Evolutionary conservation across 2,113 vertebrate genomes (phyloP).

Genomic region (Colistium nudipinnis): DNA sequence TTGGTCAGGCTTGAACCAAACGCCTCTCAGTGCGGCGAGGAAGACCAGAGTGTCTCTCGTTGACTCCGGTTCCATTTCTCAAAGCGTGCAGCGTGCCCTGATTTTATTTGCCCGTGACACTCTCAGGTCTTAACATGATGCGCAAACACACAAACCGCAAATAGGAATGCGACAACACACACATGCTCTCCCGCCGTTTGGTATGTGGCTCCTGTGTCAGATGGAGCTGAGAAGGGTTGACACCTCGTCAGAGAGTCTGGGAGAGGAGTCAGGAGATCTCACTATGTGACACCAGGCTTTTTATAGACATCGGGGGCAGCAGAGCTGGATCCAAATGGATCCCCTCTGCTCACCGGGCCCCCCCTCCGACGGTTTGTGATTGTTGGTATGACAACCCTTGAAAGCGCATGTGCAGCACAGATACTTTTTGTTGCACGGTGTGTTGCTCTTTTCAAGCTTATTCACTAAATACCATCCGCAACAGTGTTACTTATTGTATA

Average conservation of each 20-base stretch:
- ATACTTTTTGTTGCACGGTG: too few species aligned
- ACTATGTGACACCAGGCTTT: constrained; percentile 74
- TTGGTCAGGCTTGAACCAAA: constrained; percentile 53
- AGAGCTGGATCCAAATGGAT: constrained; percentile 61
- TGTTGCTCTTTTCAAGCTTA: too few species aligned
- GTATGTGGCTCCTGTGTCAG: constrained; percentile 71
- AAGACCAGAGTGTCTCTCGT: constrained; percentile 16
- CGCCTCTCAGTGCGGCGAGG: constrained; percentile 48
- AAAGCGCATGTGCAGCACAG: constrained; percentile 22
- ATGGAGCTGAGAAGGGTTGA: constrained; percentile 72
- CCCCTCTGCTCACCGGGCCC: constrained; percentile 45
- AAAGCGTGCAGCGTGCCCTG: neutral
- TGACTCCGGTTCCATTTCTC: constrained; percentile 11
- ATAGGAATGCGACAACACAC: constrained; percentile 57
- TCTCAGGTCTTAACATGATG: constrained; percentile 21
- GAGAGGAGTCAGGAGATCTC: constrained; percentile 68
- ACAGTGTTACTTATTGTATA: too few species aligned
- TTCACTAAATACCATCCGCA: too few species aligned
- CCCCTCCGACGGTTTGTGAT: constrained; percentile 27
- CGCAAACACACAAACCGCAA: constrained; percentile 45
- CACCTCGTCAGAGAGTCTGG: constrained; percentile 77
- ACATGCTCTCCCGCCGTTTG: constrained; percentile 52
- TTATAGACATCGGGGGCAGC: constrained; percentile 69
- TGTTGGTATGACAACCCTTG: constrained; percentile 23
- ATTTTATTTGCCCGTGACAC: constrained; percentile 20